Base-by-base conservation (phyloP, 2,888 invertebrate species). In the Acleris holmiana region DNA sequence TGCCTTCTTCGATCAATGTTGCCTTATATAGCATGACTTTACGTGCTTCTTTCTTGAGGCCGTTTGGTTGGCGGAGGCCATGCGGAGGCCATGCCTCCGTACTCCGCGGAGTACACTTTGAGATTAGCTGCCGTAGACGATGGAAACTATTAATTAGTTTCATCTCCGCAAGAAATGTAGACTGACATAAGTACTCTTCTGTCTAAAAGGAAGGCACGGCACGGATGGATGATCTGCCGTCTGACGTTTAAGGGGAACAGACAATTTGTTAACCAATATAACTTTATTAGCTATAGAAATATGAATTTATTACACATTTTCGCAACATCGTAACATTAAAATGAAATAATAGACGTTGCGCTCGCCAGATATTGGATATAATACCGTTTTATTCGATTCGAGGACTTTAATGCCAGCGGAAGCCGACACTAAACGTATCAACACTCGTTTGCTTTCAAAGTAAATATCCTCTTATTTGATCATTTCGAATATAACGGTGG, bases 361-460 rank as follows among this genome's bases (percentile, higher is more conserved):
- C 13, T 51, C 54, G 44, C 59, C 21, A 48, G 64, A 58, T 65
- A 65, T 65, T 60, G 59, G 44, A 18, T 65, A 59, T 55, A 67
- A 64, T 67, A 63, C 61, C 49, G 57, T 69, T 73, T 71, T 74
- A 71, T 72, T 73, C 68, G 70, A 67, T 71, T 71, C 72, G 75
- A 68, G 73, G 71, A 74, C 76, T 79, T 76, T 75, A 78, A 84
- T 78, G 76, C 72, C 76, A 84, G 78, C 88, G 91, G 90, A 91
- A 86, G 80, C 73, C 60, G 71, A 66, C 74, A 76, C 79, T 91
- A 88, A 91, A 91, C 70, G 76, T 79, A 82, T 91, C 90, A 89
- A 80, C 91, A 76, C 84, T 40, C 73, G 71, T 71, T 77, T 72
- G 84, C 77, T 84, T 79, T 85, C 86, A 88, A 87, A 88, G 86